A percentile compares a stretch with the other conserved stretches of the same genome.
Conservation (phyloP, 2,888 invertebrate species). For the Cheilosia urbana region DNA sequence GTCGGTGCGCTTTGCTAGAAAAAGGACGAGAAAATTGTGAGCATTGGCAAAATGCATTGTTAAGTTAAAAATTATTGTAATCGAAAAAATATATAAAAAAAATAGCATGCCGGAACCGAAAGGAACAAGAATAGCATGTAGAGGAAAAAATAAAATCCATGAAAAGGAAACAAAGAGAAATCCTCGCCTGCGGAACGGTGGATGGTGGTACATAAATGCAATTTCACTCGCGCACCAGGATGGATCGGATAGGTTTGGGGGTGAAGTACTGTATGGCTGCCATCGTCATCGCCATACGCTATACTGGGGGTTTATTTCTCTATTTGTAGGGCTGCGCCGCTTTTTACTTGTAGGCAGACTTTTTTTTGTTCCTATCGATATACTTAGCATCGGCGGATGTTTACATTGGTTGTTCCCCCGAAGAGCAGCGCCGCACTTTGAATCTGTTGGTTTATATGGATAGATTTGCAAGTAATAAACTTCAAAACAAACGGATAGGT, state of each 20-base stretch:
- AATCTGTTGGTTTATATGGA: slow-evolving; percentile 38
- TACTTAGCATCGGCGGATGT: slow-evolving; percentile 23
- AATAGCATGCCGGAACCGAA: slow-evolving; percentile 14
- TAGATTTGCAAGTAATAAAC: slow-evolving; percentile 58
- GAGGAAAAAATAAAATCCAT: slow-evolving; percentile 37
- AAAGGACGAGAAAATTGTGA: slow-evolving; percentile 23
- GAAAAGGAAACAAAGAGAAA: slow-evolving; percentile 46
- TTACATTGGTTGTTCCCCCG: slow-evolving; percentile 21
- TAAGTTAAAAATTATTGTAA: slow-evolving; percentile 31
- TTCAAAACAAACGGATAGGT: slow-evolving; percentile 38
- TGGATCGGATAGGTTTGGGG: not conserved
- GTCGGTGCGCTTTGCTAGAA: slow-evolving; percentile 46
- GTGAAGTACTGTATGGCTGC: not conserved
- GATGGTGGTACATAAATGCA: slow-evolving; percentile 22
- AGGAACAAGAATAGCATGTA: slow-evolving; percentile 20
- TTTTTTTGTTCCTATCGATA: not conserved
- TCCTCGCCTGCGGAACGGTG: not conserved
- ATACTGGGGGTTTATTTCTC: slow-evolving; percentile 25
- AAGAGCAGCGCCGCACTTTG: slow-evolving; percentile 57
- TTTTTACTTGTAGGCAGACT: not conserved
- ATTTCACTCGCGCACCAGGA: slow-evolving; percentile 14
- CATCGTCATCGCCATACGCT: not conserved
- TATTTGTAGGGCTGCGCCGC: slow-evolving; percentile 27
- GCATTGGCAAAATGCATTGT: slow-evolving; percentile 46
- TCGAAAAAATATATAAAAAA: slow-evolving; percentile 15